phyloP scores from a whole-genome alignment of 2,888 invertebrate genomes.

The Microctonus hyperodae region DNA sequence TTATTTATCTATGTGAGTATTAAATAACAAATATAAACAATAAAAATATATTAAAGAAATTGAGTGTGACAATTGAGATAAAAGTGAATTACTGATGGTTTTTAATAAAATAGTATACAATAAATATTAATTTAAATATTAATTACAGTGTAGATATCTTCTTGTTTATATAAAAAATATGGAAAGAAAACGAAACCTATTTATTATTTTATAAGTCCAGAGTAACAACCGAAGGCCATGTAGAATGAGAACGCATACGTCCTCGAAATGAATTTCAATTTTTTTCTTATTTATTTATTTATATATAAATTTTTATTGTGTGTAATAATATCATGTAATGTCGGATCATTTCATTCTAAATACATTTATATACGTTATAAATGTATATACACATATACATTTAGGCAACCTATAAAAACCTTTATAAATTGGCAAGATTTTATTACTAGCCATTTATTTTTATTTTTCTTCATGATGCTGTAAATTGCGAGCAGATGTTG shows the following conservation, averaged over 20 bases:
- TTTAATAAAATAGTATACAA: background rate
- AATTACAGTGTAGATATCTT: background rate
- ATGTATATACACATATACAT: background rate
- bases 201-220: background rate
- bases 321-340: background rate
- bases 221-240: background rate
- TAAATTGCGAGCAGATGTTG: background rate
- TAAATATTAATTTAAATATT: background rate
- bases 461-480: background rate
- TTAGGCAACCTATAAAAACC: background rate
- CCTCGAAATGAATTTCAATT: slow-evolving; percentile 10
- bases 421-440: background rate
- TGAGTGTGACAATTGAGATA: background rate
- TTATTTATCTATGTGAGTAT: too few species aligned
- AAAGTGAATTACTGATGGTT: background rate
- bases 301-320: background rate
- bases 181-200: background rate
- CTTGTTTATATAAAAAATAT: background rate
- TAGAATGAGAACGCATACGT: slow-evolving; percentile 9
- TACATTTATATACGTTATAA: too few species aligned
- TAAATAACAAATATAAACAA: background rate
- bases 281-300: background rate
- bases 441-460: background rate
- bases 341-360: background rate
- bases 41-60: background rate